These are phyloP conservation scores for Lagorchestes hirsutus DNA, from an alignment of 2,797 vertebrate species.

Conservation along the genomic window DNA sequence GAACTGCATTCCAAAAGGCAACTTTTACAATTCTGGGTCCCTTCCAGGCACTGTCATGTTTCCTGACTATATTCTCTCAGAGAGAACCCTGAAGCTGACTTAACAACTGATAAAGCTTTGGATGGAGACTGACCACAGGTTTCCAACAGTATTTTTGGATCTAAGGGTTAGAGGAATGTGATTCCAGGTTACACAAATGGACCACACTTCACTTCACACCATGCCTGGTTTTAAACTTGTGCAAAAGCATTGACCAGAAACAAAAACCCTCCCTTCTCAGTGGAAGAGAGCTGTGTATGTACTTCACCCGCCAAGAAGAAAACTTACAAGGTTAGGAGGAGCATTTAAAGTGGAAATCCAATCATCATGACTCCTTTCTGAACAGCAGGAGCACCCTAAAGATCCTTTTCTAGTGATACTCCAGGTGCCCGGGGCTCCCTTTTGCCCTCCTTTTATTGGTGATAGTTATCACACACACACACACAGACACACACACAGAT, in stretches of 20 bases:
- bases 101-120: neutral
- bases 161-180: neutral
- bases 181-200: neutral
- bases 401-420: neutral
- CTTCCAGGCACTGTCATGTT: neutral
- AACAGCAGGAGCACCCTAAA: neutral
- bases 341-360: neutral
- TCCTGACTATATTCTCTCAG: neutral
- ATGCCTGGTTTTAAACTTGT: neutral
- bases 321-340: neutral
- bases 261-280: neutral
- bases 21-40: neutral
- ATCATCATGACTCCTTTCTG: neutral
- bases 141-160: neutral
- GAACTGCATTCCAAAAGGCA: neutral
- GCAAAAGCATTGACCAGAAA: neutral
- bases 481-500: neutral
- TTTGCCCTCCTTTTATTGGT: neutral
- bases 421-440: neutral
- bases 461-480: neutral
- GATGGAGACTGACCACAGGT: neutral
- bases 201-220: neutral
- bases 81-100: neutral
- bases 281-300: neutral
- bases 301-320: accelerated